Evolutionary conservation across 2,888 invertebrate species (phyloP).

Genomic region (Aricia artaxerxes): DNA sequence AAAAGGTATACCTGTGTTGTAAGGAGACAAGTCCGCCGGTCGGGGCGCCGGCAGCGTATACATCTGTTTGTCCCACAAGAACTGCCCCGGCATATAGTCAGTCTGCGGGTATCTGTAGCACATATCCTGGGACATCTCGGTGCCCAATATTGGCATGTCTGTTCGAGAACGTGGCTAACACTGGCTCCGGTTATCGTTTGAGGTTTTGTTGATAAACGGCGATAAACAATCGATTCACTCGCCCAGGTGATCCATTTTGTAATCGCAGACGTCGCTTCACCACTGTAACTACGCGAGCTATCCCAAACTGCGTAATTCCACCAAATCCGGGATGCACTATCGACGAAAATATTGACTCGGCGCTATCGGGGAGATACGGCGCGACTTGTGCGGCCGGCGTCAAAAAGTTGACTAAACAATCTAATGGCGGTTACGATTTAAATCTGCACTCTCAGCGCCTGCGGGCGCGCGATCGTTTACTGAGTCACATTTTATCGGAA

Average conservation of each 20-base stretch:
- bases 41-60: conserved; percentile 54
- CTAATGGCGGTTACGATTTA: neutral
- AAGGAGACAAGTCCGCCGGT: conserved; percentile 45
- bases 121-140: conserved; percentile 65
- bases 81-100: conserved; percentile 56
- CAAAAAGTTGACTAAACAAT: conserved; percentile 24
- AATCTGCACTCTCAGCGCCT: conserved; percentile 19
- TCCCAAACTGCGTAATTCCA: conserved; percentile 18
- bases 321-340: conserved; percentile 29
- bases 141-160: conserved; percentile 73
- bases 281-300: conserved; percentile 42
- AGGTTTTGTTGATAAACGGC: conserved; percentile 47
- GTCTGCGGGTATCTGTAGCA: conserved; percentile 57
- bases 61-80: conserved; percentile 63
- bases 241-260: conserved; percentile 58
- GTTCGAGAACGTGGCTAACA: conserved; percentile 47
- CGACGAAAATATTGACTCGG: neutral
- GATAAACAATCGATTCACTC: conserved; percentile 49
- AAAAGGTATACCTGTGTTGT: conserved; percentile 46
- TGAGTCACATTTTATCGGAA: conserved; percentile 76
- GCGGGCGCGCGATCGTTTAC: conserved; percentile 31
- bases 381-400: conserved; percentile 20
- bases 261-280: conserved; percentile 39
- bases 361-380: conserved; percentile 6
- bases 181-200: conserved; percentile 53